Evolutionary conservation across 2,113 vertebrate species (phyloP), one percentile per base, ranked within the genome.

Genomic region (Oryzias javanicus): DNA sequence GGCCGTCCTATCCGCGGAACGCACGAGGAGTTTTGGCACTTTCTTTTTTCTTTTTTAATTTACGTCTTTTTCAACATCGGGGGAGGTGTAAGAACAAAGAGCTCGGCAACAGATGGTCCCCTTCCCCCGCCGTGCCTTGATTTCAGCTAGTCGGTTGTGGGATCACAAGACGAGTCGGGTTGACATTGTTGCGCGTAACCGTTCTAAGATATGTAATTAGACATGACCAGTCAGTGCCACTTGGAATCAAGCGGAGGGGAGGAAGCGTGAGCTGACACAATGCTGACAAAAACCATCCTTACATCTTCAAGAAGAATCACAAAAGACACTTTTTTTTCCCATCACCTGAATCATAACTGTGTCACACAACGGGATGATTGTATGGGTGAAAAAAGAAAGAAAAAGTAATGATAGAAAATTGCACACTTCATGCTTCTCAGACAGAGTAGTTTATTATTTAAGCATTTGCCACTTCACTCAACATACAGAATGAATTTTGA

Each of bases 101-200:
- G 27, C 19, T 57, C 45, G 44, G 51, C 27, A 51, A 67, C 63
- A 61, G 70, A 73, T 73, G 70, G 70, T 58, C 20, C 6, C 22
- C 22, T 47, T 25, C 18, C 35, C 50, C 62, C n/a, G 6, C 52
- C 4, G 57, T 29, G 57, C 63, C 63, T 67, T 67, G 63, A 73
- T 67, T 57, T 61, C 63, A 52, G 49, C 63, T 5, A 73, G 22
- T 67, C 47, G 13, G 12, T 22, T 61, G 57, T 52, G 42, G 40
- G 58, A 56, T 67, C 55, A 55, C 44, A 55, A 17, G 25, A 55
- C 44, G 50, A 50, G 49, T 49, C 50, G 25, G 40, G 41, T 63
- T 14, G 15, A 59, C 57, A 44, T 62, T 55, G 42, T 55, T 46
- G 66, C 52, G 19, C 55, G 14, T 40, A 13, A 20, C 22, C 10